A percentile compares a stretch with the other conserved stretches of the same genome.
These are phyloP conservation scores for Caenorhabditis inopinata DNA, from an alignment of 1,140 invertebrate species.

Conservation along the genomic window DNA sequence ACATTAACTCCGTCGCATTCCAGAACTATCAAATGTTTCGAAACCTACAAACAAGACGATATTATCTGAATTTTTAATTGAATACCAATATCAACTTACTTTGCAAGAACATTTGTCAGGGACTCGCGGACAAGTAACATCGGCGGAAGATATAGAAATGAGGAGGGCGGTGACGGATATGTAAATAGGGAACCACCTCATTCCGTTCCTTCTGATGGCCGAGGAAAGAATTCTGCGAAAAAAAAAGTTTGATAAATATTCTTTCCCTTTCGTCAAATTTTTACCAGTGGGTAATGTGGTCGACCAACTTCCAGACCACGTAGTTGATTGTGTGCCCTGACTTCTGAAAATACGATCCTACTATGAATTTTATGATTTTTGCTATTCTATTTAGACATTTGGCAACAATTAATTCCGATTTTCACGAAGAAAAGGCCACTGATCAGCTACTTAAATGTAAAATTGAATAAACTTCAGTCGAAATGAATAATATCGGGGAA, in stretches of 20 bases:
- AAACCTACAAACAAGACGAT: background rate
- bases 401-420: no score
- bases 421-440: no score
- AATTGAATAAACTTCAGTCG: no score
- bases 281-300: background rate
- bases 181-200: background rate
- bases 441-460: no score
- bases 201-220: constrained; percentile 22
- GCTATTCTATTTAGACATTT: no score
- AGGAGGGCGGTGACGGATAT: background rate
- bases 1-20: background rate
- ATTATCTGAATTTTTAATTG: no score
- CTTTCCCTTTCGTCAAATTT: no score
- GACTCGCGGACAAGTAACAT: background rate
- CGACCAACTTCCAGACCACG: background rate
- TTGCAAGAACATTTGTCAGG: constrained; percentile 9
- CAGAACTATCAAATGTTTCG: background rate
- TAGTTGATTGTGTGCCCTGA: background rate
- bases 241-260: no score
- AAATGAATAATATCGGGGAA: no score
- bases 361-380: no score
- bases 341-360: background rate
- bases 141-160: background rate
- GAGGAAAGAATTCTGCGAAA: constrained; percentile 19
- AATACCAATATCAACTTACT: background rate